Base-by-base conservation (phyloP, 2,797 vertebrate species). In the Argentina silus region DNA sequence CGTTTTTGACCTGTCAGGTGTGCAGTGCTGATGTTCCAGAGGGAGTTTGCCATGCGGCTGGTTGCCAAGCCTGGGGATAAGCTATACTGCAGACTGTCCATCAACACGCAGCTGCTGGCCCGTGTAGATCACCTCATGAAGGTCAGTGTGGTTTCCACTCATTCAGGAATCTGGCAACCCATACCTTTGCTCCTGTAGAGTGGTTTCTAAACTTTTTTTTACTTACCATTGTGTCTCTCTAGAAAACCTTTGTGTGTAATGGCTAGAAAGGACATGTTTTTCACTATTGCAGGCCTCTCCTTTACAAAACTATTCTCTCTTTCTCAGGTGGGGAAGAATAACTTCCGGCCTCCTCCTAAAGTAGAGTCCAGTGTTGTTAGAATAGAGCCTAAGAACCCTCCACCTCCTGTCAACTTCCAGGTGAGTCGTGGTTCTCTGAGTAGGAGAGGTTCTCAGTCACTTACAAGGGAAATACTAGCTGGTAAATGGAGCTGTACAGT, bases 61-160 rank as follows among this genome's bases (percentile, higher is more conserved):
- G 97, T 99, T 21, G 98, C 98, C 70, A 93, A 93, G 71, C 97
- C 98, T 21, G 97, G 97, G 83, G 97, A 96, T 85, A 98, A 97
- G 67, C 90, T 98, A 9, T 99, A 96, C 90, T 99, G 98, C 89
- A 93, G 98, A 56, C 93, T 99, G 0, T 99, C 98, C 72, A 96
- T 99, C 84, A 99, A 99, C 86, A 98, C 98, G 17, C 98, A 99
- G 68, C 90, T 99, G 0, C 73, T 99, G 86, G 96, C 98, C 77
- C 96, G 95, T 12, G 97, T 99, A 7, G 97, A 99, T 81, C 97
- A 98, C 80, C 95, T 99, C 68, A 99, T 99, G 98, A 99, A 99
- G 95, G 98, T 97, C 85, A 0, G 75, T 74, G n/a, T 11, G 69
- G 8, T 62, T 2, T 48, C 1, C 23, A 9, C 19, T 63, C 0